Conservation (phyloP, 2,113 vertebrate genomes). For the Oenanthe oenanthe region DNA sequence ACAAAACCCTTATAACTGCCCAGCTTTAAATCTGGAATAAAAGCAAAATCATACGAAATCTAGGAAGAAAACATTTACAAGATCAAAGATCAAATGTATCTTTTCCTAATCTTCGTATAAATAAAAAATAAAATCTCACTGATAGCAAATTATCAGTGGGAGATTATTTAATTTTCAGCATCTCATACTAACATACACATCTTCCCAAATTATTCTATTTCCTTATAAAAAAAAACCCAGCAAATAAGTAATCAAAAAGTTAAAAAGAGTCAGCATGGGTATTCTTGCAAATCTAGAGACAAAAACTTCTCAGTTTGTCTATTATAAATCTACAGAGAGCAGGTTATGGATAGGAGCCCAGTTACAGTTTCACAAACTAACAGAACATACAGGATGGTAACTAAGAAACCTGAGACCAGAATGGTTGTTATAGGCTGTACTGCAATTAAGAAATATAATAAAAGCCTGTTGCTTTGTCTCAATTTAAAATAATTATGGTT, state of each 20-base stretch:
- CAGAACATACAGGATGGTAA: not conserved
- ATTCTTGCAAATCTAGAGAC: not conserved
- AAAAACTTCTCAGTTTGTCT: not conserved
- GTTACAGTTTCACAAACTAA: not conserved
- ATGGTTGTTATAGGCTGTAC: not conserved
- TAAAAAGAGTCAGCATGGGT: not conserved
- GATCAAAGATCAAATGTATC: not conserved
- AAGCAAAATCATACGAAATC: not conserved
- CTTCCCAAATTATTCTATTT: not conserved
- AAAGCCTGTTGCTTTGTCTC: slow-evolving; percentile 12
- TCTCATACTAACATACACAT: not conserved
- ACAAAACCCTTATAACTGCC: not conserved
- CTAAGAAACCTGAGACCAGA: slow-evolving; percentile 4
- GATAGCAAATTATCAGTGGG: not conserved
- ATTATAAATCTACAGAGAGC: not conserved
- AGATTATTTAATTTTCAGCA: not conserved
- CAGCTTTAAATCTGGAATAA: not conserved
- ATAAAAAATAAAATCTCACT: not conserved
- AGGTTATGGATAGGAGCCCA: not conserved
- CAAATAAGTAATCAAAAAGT: not conserved
- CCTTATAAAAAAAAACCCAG: not conserved
- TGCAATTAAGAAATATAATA: slow-evolving; percentile 16
- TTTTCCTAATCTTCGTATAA: not conserved
- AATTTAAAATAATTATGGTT: not conserved
- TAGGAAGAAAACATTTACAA: not conserved